Evolutionary conservation across 2,797 vertebrate genomes (phyloP).

Genomic region (Enoplosus armatus): DNA sequence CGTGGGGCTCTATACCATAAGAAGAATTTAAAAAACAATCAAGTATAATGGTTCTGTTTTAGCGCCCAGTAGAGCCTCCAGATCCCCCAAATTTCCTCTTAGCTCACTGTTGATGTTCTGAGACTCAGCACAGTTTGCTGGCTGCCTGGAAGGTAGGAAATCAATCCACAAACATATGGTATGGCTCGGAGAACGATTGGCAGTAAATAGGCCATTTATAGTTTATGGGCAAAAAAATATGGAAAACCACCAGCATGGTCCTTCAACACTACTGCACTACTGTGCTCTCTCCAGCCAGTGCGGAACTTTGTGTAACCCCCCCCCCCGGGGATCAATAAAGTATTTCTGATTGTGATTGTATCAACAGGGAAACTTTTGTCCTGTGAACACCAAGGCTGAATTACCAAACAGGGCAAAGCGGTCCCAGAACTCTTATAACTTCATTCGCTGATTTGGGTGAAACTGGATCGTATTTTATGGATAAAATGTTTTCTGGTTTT

Average conservation of each 20-base stretch:
- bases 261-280: conserved; percentile 10
- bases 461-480: too few relatives aligned
- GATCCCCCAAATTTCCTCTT: conserved; percentile 16
- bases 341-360: too few relatives aligned
- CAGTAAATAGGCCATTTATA: conserved; percentile 51
- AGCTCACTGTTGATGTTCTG: conserved; percentile 24
- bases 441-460: too few relatives aligned
- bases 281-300: neutral
- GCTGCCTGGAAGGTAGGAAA: conserved; percentile 49
- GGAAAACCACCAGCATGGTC: neutral
- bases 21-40: conserved; percentile 39
- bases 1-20: neutral
- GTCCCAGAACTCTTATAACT: too few relatives aligned
- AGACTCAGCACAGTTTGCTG: conserved; percentile 38
- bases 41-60: conserved; percentile 27
- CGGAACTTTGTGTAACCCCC: neutral
- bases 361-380: neutral
- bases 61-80: conserved; percentile 28
- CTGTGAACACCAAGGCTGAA: neutral
- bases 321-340: too few relatives aligned
- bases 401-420: too few relatives aligned
- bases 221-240: conserved; percentile 40
- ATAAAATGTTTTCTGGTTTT: too few relatives aligned
- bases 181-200: conserved; percentile 21
- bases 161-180: conserved; percentile 46